phyloP scores from a whole-genome alignment of 2,113 vertebrate species.

The Aspidoscelis tigris region DNA sequence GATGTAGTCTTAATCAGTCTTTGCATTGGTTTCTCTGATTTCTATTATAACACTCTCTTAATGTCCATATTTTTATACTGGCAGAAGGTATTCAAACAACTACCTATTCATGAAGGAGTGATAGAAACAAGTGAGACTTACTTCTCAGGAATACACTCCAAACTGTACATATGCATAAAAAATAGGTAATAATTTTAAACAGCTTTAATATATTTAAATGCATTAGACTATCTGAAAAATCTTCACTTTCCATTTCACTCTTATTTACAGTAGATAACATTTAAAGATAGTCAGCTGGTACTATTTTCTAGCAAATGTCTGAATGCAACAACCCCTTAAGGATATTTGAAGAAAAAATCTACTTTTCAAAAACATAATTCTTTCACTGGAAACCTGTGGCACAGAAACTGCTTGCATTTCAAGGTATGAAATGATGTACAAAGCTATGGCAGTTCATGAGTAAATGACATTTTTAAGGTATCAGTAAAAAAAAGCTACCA shows the following conservation, averaged over 20 bases:
- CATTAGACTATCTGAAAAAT: not conserved
- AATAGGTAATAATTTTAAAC: not conserved
- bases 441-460: not conserved
- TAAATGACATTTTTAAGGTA: not conserved
- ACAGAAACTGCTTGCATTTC: not conserved
- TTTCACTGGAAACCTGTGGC: not conserved
- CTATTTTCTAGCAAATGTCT: not conserved
- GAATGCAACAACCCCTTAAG: not conserved
- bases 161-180: not conserved
- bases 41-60: not conserved
- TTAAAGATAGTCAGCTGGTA: not conserved
- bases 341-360: not conserved
- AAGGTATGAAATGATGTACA: not conserved
- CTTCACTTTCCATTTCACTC: not conserved
- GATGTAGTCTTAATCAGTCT: not conserved
- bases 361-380: not conserved
- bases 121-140: not conserved
- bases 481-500: no score
- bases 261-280: not conserved
- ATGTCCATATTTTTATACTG: not conserved
- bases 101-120: not conserved
- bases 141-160: not conserved
- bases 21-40: not conserved
- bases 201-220: not conserved
- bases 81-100: not conserved